Percentiles rank a stretch among this genome's conserved stretches.
Evolutionary conservation across 1,140 invertebrate genomes (phyloP).

Genomic region (Thaumetopoea pityocampa): DNA sequence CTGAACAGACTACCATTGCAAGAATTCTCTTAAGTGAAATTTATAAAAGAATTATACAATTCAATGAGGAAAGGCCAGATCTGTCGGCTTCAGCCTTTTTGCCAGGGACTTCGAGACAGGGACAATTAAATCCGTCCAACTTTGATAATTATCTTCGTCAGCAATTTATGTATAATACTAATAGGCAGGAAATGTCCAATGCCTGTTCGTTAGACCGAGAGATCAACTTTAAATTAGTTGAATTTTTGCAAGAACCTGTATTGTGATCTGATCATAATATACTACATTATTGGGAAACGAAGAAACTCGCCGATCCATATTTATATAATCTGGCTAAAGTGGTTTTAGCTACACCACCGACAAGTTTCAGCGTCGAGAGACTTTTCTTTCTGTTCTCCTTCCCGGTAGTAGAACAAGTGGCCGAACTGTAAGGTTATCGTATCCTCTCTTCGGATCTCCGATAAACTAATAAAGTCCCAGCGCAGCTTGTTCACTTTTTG

Average conservation of each 20-base stretch:
- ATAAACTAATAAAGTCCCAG: too few species aligned
- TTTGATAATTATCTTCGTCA: too few species aligned
- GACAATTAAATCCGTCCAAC: not conserved
- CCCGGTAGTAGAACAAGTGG: too few species aligned
- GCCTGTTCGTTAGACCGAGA: not conserved
- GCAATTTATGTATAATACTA: not conserved
- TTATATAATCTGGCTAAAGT: not conserved
- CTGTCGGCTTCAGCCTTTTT: not conserved
- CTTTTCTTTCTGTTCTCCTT: too few species aligned
- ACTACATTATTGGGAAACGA: slow-evolving; percentile 1
- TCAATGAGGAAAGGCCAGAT: not conserved
- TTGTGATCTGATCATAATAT: not conserved
- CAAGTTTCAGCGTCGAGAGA: not conserved
- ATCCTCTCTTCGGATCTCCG: too few species aligned
- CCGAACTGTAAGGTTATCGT: too few species aligned
- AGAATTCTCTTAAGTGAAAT: not conserved
- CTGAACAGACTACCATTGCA: not conserved
- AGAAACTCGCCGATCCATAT: not conserved
- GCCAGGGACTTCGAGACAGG: not conserved
- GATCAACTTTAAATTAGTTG: not conserved
- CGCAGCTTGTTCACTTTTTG: too few species aligned
- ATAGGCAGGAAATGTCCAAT: not conserved
- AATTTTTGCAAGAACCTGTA: slow-evolving; percentile 1
- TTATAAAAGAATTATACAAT: not conserved
- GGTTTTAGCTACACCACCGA: not conserved